A percentile compares a stretch with the other conserved stretches of the same genome.
phyloP scores from a whole-genome alignment of 2,888 invertebrate species.

The Fissipunctia ypsillon region DNA sequence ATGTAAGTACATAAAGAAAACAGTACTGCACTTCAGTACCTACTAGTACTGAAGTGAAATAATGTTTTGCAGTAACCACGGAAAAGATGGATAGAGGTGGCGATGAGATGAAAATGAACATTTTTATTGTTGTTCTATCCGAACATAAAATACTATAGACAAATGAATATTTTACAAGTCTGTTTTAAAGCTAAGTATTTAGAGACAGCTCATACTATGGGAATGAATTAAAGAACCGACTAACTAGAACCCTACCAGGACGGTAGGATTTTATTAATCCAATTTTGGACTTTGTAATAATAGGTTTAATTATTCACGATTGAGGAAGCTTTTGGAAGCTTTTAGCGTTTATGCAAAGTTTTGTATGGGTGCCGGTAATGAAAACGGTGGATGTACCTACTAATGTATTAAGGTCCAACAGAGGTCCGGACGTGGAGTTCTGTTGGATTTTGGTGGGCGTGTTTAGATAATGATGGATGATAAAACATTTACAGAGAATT shows the following conservation, averaged over 20 bases:
- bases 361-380: slow-evolving; percentile 80
- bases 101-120: too few species aligned
- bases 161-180: slow-evolving; percentile 43
- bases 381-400: slow-evolving; percentile 72
- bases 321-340: slow-evolving; percentile 82
- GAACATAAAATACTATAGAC: slow-evolving; percentile 24
- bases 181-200: slow-evolving; percentile 60
- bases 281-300: slow-evolving; percentile 82
- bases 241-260: slow-evolving; percentile 65
- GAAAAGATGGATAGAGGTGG: background rate
- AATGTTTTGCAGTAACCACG: too few species aligned
- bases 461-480: slow-evolving; percentile 71
- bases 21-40: too few species aligned
- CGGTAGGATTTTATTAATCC: slow-evolving; percentile 81
- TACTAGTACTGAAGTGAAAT: too few species aligned
- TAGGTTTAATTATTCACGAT: slow-evolving; percentile 87
- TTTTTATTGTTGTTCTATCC: too few species aligned
- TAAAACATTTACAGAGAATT: slow-evolving; percentile 60
- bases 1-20: slow-evolving; percentile 14
- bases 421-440: slow-evolving; percentile 61
- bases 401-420: slow-evolving; percentile 71
- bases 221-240: slow-evolving; percentile 71
- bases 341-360: slow-evolving; percentile 81
- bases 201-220: slow-evolving; percentile 56
- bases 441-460: slow-evolving; percentile 68